Evolutionary conservation across 2,888 invertebrate species (phyloP), one percentile per base, ranked within the genome.

Genomic region (Leucoptera coffeella): DNA sequence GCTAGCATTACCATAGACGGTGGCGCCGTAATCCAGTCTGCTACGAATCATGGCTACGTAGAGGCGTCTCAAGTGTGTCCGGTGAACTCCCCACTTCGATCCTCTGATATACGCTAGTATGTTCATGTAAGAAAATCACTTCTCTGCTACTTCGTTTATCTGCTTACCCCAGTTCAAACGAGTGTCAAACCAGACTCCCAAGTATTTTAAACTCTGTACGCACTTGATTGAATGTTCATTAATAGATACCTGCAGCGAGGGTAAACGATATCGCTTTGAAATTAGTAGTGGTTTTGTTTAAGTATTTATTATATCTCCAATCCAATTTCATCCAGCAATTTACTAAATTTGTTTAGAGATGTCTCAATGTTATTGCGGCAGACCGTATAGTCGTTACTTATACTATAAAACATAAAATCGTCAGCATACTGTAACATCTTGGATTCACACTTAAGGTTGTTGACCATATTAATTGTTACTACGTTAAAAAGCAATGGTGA

Each of bases 201-300:
- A 15, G n/a, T 27, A 30, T 14, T 27, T 24, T 3, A 30, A 21
- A 9, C 12, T 19, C 3, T 24, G 15, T 2, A 20, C 23, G 4
- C 10, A 9, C 3, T 21, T 15, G 5, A 24, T 13, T 12, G 15
- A 4, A 3, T n/a, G 9, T 7, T 22, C 27, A 12, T 20, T 13
- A 3, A 29, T 15, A 6, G 12, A 12, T 17, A 25, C 6, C 11
- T 4, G 9, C 4, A 12, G 5, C 8, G 5, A 4, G 3, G 4
- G 6, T 6, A 4, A 12, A 3, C 4, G 4, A 9, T 23, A 23
- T 12, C 5, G 12, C 23, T 12, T 7, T 5, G 6, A 12, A 10
- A 23, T 12, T 8, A 23, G 4, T 9, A 21, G 21, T 1, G 36
- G 12, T 22, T 38, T 39, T 10, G 32, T 33, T 30, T 39, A 39